Base-by-base conservation (phyloP, 2,797 vertebrate genomes). In the Tachyglossus aculeatus region DNA sequence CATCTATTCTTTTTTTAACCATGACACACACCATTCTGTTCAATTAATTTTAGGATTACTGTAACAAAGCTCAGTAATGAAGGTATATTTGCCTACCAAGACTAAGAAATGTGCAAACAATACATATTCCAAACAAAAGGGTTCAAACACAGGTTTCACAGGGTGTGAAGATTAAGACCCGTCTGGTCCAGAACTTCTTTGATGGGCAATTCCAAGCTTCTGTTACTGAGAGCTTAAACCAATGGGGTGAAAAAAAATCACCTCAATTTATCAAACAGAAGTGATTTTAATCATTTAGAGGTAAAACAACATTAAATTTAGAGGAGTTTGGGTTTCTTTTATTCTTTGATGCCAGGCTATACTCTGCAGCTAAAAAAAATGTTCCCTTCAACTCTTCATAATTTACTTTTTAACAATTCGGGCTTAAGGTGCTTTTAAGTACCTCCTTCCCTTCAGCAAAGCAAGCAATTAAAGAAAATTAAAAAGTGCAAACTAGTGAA, bases 391-490 rank as follows among this genome's bases (percentile, higher is more conserved):
- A 67, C 32, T 12, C 18, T 61, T 32, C 43, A 9, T 71, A 81
- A 72, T 16, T 56, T 64, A 76, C 41, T 33, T 73, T 7, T 52
- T 71, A 81, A 44, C 27, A 69, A 70, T 67, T 55, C 36, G 13
- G 8, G 4, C 29, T 66, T 72, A 63, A 41, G 75, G 81, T 45
- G 15, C 25, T 31, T 80, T 66, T 32, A 78, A 72, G 53, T 74
- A 21, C 6, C 44, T 33, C n/a, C 25, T 55, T 36, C 2, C 2
- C 58, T 73, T 81, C 61, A 69, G 52, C 18, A 77, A 54, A 73
- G 34, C 9, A 81, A 80, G 48, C 25, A 38, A 54, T 9, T 51
- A 33, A 71, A 61, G 63, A 18, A 36, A 68, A 66, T 33, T 62
- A 15, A 32, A 73, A 74, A 71, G 39, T 31, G 34, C 19, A 65